Conservation (phyloP, 2,888 invertebrate genomes). For the Pomacea canaliculata region DNA sequence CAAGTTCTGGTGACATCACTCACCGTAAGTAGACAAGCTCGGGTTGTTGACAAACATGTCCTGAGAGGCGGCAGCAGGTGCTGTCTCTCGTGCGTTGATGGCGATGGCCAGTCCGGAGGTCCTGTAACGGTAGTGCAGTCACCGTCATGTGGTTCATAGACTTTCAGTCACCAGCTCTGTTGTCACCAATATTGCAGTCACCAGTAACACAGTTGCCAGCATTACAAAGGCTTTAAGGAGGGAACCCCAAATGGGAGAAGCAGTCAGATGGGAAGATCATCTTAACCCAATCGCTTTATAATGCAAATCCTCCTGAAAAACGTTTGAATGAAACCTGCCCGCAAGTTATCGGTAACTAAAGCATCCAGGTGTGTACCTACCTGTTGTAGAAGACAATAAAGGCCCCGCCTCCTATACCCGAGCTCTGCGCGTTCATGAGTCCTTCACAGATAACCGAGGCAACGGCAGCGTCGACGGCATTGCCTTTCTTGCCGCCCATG, state of each 20-base stretch:
- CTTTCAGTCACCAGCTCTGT: no score
- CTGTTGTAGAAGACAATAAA: slow-evolving; percentile 26
- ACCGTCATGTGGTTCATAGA: no score
- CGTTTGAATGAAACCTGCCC: no score
- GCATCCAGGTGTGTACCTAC: neutral
- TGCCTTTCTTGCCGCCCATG: slow-evolving; percentile 18
- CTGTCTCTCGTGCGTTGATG: slow-evolving; percentile 82
- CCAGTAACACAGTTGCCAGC: no score
- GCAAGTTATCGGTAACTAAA: no score
- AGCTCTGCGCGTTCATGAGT: slow-evolving; percentile 26
- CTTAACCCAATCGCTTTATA: no score
- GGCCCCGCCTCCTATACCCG: slow-evolving; percentile 31
- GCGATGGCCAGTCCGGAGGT: slow-evolving; percentile 38
- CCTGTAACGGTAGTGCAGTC: slow-evolving; percentile 35
- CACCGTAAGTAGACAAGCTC: slow-evolving; percentile 25
- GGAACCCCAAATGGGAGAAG: no score
- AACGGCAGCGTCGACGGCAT: slow-evolving; percentile 27
- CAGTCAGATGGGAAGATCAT: no score
- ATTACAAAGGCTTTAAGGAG: no score
- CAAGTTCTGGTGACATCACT: neutral
- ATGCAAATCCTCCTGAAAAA: no score
- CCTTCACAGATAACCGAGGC: slow-evolving; percentile 27
- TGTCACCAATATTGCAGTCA: no score
- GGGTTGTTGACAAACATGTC: slow-evolving; percentile 73
- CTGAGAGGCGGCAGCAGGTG: slow-evolving; percentile 77